Percentiles rank a stretch among this genome's conserved stretches.
These are phyloP conservation scores for Malthinus seriepunctatus DNA, from an alignment of 2,888 invertebrate genomes.

Conservation along the genomic window DNA sequence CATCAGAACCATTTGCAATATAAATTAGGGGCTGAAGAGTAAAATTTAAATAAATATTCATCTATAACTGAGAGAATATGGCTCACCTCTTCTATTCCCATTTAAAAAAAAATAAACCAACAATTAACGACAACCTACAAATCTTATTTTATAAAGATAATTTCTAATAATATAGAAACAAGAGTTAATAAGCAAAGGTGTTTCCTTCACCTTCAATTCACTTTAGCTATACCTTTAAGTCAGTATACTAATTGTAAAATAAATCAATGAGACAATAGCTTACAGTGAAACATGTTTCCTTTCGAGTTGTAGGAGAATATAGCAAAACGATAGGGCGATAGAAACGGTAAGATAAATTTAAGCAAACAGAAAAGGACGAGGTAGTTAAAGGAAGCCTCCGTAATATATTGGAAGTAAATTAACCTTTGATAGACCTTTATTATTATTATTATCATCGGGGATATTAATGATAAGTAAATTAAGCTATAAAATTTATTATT, in stretches of 20 bases:
- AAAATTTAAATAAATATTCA: too few species aligned
- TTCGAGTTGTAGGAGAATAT: constrained; percentile 18
- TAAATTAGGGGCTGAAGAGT: too few species aligned
- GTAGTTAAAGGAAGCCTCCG: constrained; percentile 17
- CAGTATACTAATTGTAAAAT: constrained; percentile 31
- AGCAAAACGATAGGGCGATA: constrained; percentile 21
- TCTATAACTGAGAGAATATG: too few species aligned
- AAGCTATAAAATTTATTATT: constrained; percentile 28
- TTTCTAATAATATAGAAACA: constrained; percentile 1
- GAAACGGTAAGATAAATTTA: constrained; percentile 12
- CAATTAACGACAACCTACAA: too few species aligned
- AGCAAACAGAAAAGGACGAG: constrained; percentile 22
- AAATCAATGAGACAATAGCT: constrained; percentile 33
- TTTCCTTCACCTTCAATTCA: constrained; percentile 23
- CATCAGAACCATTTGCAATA: too few species aligned
- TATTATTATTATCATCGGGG: constrained; percentile 30
- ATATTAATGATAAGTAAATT: constrained; percentile 33
- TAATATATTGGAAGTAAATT: constrained; percentile 40
- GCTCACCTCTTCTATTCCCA: too few species aligned
- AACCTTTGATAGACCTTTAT: constrained; percentile 38
- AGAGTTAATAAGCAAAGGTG: constrained; percentile 19
- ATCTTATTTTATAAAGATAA: too few species aligned
- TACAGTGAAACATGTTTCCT: constrained; percentile 29
- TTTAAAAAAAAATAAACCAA: too few species aligned
- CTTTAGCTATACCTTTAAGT: constrained; percentile 24